Percentiles rank a stretch among this genome's conserved stretches.
phyloP scores from a whole-genome alignment of 2,797 vertebrate genomes.

The Notoglanidium macrostoma region DNA sequence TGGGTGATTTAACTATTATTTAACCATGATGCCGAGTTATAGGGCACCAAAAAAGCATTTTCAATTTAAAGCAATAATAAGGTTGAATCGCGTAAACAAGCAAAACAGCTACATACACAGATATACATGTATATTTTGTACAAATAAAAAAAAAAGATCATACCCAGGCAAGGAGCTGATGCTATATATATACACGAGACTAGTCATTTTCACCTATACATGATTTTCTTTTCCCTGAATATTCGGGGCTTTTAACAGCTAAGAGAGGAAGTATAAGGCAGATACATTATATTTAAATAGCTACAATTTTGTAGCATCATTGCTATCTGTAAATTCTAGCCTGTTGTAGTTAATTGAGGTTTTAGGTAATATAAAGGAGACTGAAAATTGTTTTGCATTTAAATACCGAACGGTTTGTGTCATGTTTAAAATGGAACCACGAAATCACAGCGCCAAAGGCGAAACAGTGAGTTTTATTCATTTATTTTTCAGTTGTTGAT shows the following conservation, averaged over 20 bases:
- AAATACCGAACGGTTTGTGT: no score
- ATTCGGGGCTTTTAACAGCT: background rate
- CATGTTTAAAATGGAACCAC: no score
- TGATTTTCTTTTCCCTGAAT: background rate
- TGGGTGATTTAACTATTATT: background rate
- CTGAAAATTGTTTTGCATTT: no score
- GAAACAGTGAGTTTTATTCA: no score
- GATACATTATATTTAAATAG: background rate
- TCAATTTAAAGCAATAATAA: background rate
- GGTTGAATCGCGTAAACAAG: background rate
- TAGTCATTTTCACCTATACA: no score
- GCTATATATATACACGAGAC: no score
- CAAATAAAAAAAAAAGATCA: background rate
- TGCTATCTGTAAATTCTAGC: background rate
- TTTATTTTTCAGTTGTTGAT: no score
- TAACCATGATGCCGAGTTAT: background rate
- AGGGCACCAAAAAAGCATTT: background rate
- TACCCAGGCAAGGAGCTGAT: background rate
- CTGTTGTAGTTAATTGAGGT: background rate
- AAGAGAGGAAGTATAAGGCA: background rate
- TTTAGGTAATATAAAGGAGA: background rate
- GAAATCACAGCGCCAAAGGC: no score
- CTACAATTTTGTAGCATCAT: background rate
- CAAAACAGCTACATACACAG: background rate
- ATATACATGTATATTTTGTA: background rate